Base-by-base conservation (phyloP, 2,888 invertebrate genomes). In the Orgyia antiqua region DNA sequence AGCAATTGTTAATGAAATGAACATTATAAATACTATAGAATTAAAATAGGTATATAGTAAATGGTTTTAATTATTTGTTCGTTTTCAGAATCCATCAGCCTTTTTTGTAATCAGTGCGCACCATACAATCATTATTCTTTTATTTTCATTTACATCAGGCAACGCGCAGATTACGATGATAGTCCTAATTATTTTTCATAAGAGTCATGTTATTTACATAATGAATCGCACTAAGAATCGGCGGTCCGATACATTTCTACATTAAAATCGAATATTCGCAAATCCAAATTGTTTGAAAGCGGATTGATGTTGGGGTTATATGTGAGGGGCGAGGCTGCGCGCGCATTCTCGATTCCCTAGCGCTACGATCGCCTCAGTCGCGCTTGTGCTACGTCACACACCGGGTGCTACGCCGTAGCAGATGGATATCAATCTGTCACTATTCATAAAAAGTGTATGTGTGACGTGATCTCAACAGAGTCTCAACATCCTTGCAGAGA, bases 311-410 rank as follows among this genome's bases (percentile, higher is more conserved):
- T 60, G 79, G 78, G 69, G 76, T 70, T 69, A 69, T 62, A 68
- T 73, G 73, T 71, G 70, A 69, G 77, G 79, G 83, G 79, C 82
- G 79, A 71, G 78, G 72, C 83, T 82, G 84, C 82, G 79, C 84
- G 84, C 84, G 80, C 23, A 46, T 53, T 58, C 65, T 69, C 68
- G 61, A 42, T 50, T 52, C 42, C 55, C 68, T 68, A 70, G 62
- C 63, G 68, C 69, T 76, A 73, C 75, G 68, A 62, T 56, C 64
- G 64, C 53, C 55, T 75, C 78, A 84, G 84, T 84, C 75, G 70
- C 65, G 62, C 60, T 54, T 65, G 64, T 63, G 68, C 77, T 75
- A 74, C 82, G 73, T 61, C 51, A 51, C 52, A 61, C 52, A 59
- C 52, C 55, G 64, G 71, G 67, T 61, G 76, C 79, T 82, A 82